Percentiles rank a stretch among this genome's conserved stretches.
Evolutionary conservation across 2,113 vertebrate genomes (phyloP).

Genomic region (Zingel zingel): DNA sequence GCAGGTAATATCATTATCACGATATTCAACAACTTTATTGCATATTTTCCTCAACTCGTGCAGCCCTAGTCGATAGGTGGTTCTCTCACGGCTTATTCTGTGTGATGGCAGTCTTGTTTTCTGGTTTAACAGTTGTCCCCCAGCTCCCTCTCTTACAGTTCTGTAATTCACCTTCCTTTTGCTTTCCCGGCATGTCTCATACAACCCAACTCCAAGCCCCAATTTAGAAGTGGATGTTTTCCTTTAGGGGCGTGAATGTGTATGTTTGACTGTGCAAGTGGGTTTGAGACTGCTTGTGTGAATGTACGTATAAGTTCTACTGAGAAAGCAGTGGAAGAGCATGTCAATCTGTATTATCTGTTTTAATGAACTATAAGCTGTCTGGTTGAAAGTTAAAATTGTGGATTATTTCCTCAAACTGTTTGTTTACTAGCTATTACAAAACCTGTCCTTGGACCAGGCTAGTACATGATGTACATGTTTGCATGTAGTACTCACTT

Average conservation of each 20-base stretch:
- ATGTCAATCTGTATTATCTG: slow-evolving; percentile 24
- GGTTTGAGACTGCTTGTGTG: slow-evolving; percentile 7
- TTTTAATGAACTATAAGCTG: slow-evolving; percentile 33
- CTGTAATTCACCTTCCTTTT: slow-evolving; percentile 49
- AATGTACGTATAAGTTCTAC: slow-evolving; percentile 1
- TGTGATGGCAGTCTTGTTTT: slow-evolving; percentile 40
- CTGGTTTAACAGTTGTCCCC: slow-evolving; percentile 38
- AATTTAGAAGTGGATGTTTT: slow-evolving; percentile 73
- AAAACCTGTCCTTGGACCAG: slow-evolving; percentile 11
- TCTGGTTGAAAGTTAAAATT: background rate
- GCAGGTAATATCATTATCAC: no score
- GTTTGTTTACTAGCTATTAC: slow-evolving; percentile 5
- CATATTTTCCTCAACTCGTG: no score
- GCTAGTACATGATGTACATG: background rate
- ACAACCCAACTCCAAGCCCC: slow-evolving; percentile 45
- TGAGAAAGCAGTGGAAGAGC: slow-evolving; percentile 20
- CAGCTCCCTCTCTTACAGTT: slow-evolving; percentile 35
- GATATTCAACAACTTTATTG: no score
- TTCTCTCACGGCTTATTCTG: slow-evolving; percentile 11
- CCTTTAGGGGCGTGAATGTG: slow-evolving; percentile 51
- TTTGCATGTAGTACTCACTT: slow-evolving; percentile 12
- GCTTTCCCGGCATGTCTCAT: slow-evolving; percentile 42
- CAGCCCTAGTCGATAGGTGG: background rate
- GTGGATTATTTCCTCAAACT: background rate
- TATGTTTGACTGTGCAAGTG: slow-evolving; percentile 37